These are phyloP conservation scores for Peromyscus leucopus DNA, from an alignment of 2,113 vertebrate species.

Conservation along the genomic window DNA sequence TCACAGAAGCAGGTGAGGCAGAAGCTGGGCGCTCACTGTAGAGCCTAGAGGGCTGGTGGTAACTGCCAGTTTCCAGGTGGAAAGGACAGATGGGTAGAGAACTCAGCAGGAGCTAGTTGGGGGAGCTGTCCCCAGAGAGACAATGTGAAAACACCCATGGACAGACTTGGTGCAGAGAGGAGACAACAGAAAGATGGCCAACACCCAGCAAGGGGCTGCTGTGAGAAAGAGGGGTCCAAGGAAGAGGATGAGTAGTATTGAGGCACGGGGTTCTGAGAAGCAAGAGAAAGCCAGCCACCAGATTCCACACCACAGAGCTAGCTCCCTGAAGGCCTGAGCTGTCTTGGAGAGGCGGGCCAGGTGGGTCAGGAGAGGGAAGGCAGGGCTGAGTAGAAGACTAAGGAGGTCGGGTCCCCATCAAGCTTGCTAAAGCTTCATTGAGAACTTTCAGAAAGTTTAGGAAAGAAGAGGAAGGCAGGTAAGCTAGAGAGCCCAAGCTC, in stretches of 20 bases:
- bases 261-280: background rate
- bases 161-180: background rate
- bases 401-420: background rate
- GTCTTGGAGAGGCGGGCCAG: background rate
- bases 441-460: background rate
- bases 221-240: background rate
- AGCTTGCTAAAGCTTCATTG: background rate
- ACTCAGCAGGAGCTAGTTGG: background rate
- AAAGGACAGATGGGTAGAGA: background rate
- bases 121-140: background rate
- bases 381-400: background rate
- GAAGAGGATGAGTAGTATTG: no score
- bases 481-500: background rate
- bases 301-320: background rate
- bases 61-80: background rate
- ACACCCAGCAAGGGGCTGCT: no score
- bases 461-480: background rate
- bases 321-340: background rate
- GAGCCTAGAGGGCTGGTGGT: background rate
- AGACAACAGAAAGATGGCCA: background rate
- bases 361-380: background rate
- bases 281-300: background rate
- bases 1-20: background rate
- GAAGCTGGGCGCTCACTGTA: background rate
- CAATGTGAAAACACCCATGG: rapidly evolving